Evolutionary conservation across 1,140 invertebrate species (phyloP), one percentile per base, ranked within the genome.

Genomic region (Tribolium castaneum): DNA sequence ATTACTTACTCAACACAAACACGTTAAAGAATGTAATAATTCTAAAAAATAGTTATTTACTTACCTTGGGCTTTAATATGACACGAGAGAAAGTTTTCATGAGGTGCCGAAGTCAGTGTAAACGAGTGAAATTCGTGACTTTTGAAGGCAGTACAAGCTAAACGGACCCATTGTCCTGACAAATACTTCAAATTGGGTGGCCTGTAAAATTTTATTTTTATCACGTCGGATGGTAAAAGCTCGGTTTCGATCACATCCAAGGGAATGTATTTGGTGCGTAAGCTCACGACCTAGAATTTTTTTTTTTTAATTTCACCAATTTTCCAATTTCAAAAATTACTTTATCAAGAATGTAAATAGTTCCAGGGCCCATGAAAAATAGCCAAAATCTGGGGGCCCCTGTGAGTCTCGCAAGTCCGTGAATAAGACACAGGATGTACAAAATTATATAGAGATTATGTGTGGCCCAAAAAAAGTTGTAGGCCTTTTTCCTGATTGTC

Each of bases 381-480:
- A 98, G 92, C 95, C 96, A 99, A 88, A 99, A 99, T 78, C 95
- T 87, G 0, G 95, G 96, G 5, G 96, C 93, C 0, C 97, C 97
- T 0, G 98, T 98, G 34, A 99, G 88, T 71, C 97, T 90, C 0
- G 97, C 97, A n/a, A 99, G 87, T 1, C 98, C 98, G 82, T 99
- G 98, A 45, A 99, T 91, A 30, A 99, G 88, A 80, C 93, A 95
- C 5, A 99, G 87, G 0, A 95, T 92, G 84, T 99, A 99, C 1
- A 99, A 88, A 0, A 95, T 85, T 25, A 98, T 92, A 83, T 99
- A 98, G 0, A 99, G 90, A 14, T 96, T 95, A 86, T 99, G 98
- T n/a, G 98, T 96, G 10, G 94, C 92, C 96, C 98, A 99, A 88
- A 99, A 99, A 87, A 96, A 98, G 73, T 96, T 96, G 87, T 98